phyloP scores from a whole-genome alignment of 2,797 vertebrate genomes.

The Sebastes variabilis region DNA sequence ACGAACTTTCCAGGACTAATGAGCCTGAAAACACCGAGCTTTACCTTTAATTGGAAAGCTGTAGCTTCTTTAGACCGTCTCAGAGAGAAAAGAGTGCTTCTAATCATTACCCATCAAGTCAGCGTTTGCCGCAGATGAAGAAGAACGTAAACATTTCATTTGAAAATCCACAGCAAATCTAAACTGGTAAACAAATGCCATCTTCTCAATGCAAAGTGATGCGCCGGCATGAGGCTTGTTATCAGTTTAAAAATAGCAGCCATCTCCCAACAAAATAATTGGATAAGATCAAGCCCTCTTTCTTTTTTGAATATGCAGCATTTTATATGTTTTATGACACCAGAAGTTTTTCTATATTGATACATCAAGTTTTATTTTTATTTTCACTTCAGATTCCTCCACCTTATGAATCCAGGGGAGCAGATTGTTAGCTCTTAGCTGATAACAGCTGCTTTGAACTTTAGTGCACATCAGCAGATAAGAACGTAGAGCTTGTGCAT shows the following conservation, averaged over 20 bases:
- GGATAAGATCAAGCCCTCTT: conserved; percentile 7
- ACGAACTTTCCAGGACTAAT: conserved; percentile 32
- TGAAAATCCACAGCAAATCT: neutral
- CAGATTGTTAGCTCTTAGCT: neutral
- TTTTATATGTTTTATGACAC: neutral
- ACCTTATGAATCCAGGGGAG: neutral
- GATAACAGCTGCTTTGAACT: neutral
- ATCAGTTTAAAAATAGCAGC: conserved; percentile 27
- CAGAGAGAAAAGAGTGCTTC: neutral
- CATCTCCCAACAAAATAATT: conserved; percentile 16
- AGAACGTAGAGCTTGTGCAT: neutral
- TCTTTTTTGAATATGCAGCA: conserved; percentile 3
- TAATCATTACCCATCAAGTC: conserved; percentile 29
- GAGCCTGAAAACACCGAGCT: conserved; percentile 18
- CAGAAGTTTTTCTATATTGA: neutral
- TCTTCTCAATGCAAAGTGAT: neutral
- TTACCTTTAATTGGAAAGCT: conserved; percentile 45
- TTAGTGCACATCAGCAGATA: neutral
- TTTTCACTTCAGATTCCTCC: neutral
- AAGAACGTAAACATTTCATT: conserved; percentile 7
- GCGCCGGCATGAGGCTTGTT: neutral
- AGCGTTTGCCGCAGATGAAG: conserved; percentile 8
- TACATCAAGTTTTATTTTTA: neutral
- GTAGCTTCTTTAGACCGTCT: neutral
- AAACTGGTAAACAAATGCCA: conserved; percentile 20